Evolutionary conservation across 2,888 invertebrate species (phyloP), one percentile per base, ranked within the genome.

Genomic region (Anarsia innoxiella): DNA sequence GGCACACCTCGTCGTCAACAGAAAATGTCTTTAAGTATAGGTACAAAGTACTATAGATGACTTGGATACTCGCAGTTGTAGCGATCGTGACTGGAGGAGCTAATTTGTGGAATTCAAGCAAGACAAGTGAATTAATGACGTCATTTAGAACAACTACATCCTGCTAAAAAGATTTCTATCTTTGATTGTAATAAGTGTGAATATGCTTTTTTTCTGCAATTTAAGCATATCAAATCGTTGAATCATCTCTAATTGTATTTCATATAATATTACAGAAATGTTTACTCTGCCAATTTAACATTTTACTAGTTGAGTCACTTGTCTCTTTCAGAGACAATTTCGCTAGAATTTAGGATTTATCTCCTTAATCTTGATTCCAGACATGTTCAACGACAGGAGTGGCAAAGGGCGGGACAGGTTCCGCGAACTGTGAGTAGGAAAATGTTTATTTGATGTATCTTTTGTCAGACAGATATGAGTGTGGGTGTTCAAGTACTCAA

Each of bases 381-480:
- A 25, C 35, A 28, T 19, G 15, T 19, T n/a, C 11, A 16, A 12
- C 12, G 13, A 19, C 16, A 28, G 35, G 35, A 35, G 35, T 35
- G 35, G 31, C 19, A n/a, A 2, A 31, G 45, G 38, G 37, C 39
- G 31, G 31, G 45, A 41, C 46, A n/a, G 47, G 45, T 72, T 68
- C 68, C 53, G 49, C 57, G 48, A 58, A 44, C 45, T 48, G 39
- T 42, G 41, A 41, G 51, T n/a, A n/a, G n/a, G n/a, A n/a, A n/a
- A n/a, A 51, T 54, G 47, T 66, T 62, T 59, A 49, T 55, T 59
- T 62, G 51, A 51, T 49, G 45, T 58, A 50, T 51, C 59, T 60
- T 59, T 66, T 56, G 59, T 63, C 53, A 54, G 53, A 53, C 43
- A 35, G 10, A n/a, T 14, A 3, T 2, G n/a, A 12, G 19, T 35